phyloP scores from a whole-genome alignment of 92 coral and sea anemone species.

The Heteractis magnifica region DNA sequence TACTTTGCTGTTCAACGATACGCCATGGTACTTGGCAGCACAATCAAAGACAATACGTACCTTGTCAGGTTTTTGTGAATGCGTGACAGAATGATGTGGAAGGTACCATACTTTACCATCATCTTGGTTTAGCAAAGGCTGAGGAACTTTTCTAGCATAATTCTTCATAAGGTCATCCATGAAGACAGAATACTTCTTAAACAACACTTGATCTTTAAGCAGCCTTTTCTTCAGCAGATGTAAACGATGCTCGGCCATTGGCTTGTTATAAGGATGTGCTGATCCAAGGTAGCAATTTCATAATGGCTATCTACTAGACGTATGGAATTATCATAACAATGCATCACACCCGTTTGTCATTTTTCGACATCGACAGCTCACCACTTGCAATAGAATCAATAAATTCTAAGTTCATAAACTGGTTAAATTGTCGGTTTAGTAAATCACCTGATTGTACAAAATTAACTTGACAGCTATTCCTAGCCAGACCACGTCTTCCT shows the following conservation, averaged over 20 bases:
- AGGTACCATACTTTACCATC: conserved; percentile 45
- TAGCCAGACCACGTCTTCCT: conserved; percentile 26
- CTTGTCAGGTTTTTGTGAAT: conserved; percentile 53
- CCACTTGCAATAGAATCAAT: conserved; percentile 36
- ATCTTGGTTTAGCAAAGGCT: conserved; percentile 1
- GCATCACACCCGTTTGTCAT: conserved; percentile 37
- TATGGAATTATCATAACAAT: conserved; percentile 24
- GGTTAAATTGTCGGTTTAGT: conserved; percentile 36
- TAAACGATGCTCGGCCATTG: conserved; percentile 50
- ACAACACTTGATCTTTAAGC: conserved; percentile 21
- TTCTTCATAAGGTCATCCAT: conserved; percentile 40
- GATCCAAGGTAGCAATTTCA: conserved; percentile 58
- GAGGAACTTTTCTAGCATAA: conserved; percentile 36
- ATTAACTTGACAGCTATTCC: conserved; percentile 13
- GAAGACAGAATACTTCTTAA: conserved; percentile 19
- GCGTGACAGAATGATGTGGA: conserved; percentile 51
- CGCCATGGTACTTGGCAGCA: conserved; percentile 48
- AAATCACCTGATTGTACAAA: conserved; percentile 18
- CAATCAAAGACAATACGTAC: conserved; percentile 46
- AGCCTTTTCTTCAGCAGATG: conserved; percentile 39
- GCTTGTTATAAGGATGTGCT: conserved; percentile 42
- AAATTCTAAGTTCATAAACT: conserved; percentile 54
- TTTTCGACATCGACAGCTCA: conserved; percentile 30
- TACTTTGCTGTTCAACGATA: conserved; percentile 42
- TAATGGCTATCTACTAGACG: conserved; percentile 41